Evolutionary conservation across 2,797 vertebrate species (phyloP).

Genomic region (Pseudomugil gertrudae): DNA sequence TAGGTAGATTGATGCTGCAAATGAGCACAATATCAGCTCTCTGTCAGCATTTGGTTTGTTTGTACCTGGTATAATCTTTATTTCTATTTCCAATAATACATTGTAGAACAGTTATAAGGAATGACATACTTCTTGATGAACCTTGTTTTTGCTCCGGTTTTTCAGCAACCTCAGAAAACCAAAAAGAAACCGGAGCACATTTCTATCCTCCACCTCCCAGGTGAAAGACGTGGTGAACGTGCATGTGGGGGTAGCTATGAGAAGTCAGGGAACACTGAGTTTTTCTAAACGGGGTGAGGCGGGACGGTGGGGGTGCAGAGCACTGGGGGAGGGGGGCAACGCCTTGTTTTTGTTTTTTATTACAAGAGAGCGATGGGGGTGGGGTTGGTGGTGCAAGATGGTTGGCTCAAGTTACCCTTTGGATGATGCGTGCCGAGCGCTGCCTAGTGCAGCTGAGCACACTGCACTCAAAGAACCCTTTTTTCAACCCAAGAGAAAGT

Average conservation of each 20-base stretch:
- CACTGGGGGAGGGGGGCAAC: conserved; percentile 59
- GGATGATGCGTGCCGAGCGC: conserved; percentile 70
- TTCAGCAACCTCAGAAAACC: conserved; percentile 1
- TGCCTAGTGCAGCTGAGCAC: conserved; percentile 79
- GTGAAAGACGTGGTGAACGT: conserved; percentile 55
- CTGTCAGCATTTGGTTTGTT: too few relatives aligned
- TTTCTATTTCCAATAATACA: too few relatives aligned
- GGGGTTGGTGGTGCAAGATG: conserved; percentile 48
- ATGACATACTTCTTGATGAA: background rate
- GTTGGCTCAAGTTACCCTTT: conserved; percentile 75
- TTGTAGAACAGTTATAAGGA: background rate
- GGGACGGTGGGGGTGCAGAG: too few relatives aligned
- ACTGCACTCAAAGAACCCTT: conserved; percentile 80
- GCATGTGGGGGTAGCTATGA: conserved; percentile 49
- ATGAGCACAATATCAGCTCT: background rate
- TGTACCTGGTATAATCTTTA: too few relatives aligned
- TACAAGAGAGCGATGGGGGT: conserved; percentile 44
- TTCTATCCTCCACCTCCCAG: conserved; percentile 38
- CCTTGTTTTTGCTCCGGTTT: background rate
- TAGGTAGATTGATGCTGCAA: too few relatives aligned
- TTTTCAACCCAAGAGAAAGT: conserved; percentile 75
- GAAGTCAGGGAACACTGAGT: conserved; percentile 34
- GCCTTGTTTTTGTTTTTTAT: conserved; percentile 79
- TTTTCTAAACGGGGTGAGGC: conserved; percentile 22
- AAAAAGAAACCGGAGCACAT: conserved; percentile 36